phyloP scores from a whole-genome alignment of 2,797 vertebrate genomes.

The Synanceia verrucosa region DNA sequence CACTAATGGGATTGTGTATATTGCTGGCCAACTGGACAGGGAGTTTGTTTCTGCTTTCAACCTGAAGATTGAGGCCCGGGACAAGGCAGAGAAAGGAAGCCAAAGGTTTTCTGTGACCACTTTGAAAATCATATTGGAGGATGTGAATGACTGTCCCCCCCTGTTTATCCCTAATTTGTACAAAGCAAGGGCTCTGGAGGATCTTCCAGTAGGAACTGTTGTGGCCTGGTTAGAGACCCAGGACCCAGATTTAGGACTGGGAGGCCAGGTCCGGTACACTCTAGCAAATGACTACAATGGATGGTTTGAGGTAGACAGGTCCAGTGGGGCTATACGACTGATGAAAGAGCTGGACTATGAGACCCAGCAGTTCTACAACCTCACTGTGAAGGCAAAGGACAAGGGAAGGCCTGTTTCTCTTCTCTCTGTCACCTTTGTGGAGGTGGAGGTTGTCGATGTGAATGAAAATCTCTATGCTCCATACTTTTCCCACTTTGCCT shows the following conservation, averaged over 20 bases:
- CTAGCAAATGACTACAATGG: conserved; percentile 92
- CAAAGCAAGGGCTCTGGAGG: conserved; percentile 91
- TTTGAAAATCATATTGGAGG: conserved; percentile 88
- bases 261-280: conserved; percentile 94
- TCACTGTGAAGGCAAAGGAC: conserved; percentile 95
- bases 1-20: conserved; percentile 91
- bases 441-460: conserved; percentile 96
- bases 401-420: conserved; percentile 94
- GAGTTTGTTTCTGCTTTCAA: conserved; percentile 88
- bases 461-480: conserved; percentile 96
- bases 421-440: conserved; percentile 92
- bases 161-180: conserved; percentile 92
- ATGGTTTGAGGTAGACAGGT: conserved; percentile 92
- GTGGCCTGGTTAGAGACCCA: conserved; percentile 97
- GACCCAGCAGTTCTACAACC: conserved; percentile 96
- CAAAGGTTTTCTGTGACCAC: conserved; percentile 89
- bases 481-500: conserved; percentile 92
- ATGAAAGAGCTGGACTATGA: conserved; percentile 95
- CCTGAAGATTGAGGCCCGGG: conserved; percentile 94
- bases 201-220: conserved; percentile 93
- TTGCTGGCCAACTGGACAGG: conserved; percentile 92
- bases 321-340: conserved; percentile 92
- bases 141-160: conserved; percentile 97
- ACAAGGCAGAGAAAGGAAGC: conserved; percentile 87
- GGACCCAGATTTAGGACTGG: conserved; percentile 92